phyloP scores from a whole-genome alignment of 2,113 vertebrate genomes.

The Pollimyrus isidori region DNA sequence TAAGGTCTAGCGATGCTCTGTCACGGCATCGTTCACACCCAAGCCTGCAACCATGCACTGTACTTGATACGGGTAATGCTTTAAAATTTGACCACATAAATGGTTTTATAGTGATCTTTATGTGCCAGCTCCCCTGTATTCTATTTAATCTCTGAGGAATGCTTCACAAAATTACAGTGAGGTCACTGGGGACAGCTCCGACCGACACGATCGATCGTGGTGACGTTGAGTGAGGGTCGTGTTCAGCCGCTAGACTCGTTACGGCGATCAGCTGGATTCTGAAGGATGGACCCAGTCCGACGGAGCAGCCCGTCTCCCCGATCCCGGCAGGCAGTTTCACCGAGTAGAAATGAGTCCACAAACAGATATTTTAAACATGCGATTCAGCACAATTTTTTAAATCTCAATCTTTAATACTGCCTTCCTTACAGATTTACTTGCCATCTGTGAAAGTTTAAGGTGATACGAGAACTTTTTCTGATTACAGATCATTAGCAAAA shows the following conservation, averaged over 20 bases:
- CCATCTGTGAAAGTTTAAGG: neutral
- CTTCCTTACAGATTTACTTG: neutral
- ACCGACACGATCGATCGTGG: neutral
- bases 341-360: neutral
- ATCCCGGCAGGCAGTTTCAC: neutral
- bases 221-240: neutral
- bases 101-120: neutral
- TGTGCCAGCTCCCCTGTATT: neutral
- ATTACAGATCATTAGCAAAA: neutral
- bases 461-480: neutral
- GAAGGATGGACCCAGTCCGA: neutral
- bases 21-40: neutral
- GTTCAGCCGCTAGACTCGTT: neutral
- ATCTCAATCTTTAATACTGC: neutral
- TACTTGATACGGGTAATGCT: neutral
- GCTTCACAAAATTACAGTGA: neutral
- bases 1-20: neutral
- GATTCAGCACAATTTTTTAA: neutral
- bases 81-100: neutral
- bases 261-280: neutral
- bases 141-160: neutral
- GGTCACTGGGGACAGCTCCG: neutral
- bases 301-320: neutral
- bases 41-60: neutral
- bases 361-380: neutral